Conservation (phyloP, 2,888 invertebrate genomes). For the Onchidella celtica region DNA sequence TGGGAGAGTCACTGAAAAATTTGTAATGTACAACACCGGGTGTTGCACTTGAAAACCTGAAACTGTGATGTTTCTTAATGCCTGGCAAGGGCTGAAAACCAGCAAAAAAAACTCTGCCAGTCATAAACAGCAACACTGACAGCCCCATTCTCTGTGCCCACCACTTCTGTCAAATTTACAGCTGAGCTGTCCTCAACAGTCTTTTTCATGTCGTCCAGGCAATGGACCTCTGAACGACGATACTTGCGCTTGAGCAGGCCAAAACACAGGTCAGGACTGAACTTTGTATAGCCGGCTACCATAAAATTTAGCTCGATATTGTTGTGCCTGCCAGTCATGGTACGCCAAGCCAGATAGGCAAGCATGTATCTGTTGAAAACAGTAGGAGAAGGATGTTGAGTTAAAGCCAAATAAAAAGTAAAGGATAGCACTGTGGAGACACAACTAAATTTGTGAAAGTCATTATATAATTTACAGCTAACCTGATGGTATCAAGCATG, state of each 20-base stretch:
- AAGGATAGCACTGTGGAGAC: not conserved
- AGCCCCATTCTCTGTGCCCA: not conserved
- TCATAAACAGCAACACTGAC: not conserved
- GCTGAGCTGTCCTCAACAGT: not conserved
- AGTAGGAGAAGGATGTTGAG: not conserved
- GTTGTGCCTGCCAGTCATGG: not conserved
- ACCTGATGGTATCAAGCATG: not conserved
- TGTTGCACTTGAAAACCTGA: not conserved
- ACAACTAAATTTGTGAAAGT: not conserved
- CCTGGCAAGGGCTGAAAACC: not conserved
- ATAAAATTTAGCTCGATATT: not conserved
- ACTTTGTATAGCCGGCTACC: not conserved
- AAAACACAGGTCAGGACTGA: not conserved
- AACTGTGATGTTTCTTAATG: not conserved
- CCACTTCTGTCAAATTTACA: not conserved
- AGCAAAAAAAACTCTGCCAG: not conserved
- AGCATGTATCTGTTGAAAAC: not conserved
- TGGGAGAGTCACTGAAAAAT: not conserved
- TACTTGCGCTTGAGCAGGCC: not conserved
- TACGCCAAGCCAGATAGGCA: not conserved
- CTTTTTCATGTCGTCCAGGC: not conserved
- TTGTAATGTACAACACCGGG: too few relatives aligned
- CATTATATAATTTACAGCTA: not conserved
- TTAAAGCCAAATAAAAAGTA: not conserved
- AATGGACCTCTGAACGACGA: not conserved